A percentile compares a stretch with the other conserved stretches of the same genome.
Conservation (phyloP, 1,140 invertebrate genomes). For the Panagrolaimus sp. region DNA sequence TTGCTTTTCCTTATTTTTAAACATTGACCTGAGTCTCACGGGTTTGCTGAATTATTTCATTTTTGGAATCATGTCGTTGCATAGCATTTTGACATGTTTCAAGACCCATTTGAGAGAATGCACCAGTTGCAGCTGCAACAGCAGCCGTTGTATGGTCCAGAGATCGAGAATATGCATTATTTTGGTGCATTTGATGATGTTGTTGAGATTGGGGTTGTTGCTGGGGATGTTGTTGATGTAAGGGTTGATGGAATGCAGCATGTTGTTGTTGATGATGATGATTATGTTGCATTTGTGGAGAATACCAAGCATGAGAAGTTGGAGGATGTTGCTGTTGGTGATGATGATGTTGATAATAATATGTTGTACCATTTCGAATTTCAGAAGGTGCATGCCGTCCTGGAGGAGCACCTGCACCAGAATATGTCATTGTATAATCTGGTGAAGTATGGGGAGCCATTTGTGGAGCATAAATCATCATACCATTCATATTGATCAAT, state of each 20-base stretch:
- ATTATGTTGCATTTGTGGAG: no score
- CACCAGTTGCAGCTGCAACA: background rate
- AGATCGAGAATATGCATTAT: background rate
- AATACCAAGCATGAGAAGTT: no score
- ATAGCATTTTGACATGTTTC: conserved; percentile 38
- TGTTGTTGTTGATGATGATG: background rate
- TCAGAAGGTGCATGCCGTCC: conserved; percentile 17
- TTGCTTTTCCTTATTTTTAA: conserved; percentile 10
- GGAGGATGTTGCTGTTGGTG: no score
- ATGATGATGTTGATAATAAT: conserved; percentile 3
- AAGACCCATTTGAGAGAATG: conserved; percentile 20
- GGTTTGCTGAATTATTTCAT: conserved; percentile 14
- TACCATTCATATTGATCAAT: conserved; percentile 28
- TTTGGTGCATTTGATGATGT: background rate
- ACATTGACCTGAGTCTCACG: conserved; percentile 38
- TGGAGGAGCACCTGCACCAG: no score
- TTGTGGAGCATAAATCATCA: conserved; percentile 7
- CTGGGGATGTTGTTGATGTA: conserved; percentile 6
- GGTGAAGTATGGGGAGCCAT: conserved; percentile 18
- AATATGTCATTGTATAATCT: no score
- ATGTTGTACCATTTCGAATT: conserved; percentile 17
- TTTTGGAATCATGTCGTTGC: conserved; percentile 32
- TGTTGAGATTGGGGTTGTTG: no score
- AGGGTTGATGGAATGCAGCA: background rate
- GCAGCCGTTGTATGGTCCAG: background rate